Base-by-base conservation (phyloP, 2,888 invertebrate species). In the Trachelus stipa region DNA sequence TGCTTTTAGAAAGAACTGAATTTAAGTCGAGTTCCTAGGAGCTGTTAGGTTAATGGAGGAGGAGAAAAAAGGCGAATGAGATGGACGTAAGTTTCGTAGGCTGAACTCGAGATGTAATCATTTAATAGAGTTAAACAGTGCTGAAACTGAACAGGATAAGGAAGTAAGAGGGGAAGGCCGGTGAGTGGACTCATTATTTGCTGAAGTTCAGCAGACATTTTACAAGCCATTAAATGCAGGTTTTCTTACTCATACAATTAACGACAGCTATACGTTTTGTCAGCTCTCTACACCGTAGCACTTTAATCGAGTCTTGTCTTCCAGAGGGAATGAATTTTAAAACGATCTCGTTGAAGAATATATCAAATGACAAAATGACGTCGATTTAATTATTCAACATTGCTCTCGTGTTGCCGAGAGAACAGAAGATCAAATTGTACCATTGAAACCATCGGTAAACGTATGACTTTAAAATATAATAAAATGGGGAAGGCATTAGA, bases 101-200 rank as follows among this genome's bases (percentile, higher is more conserved):
- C 56, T 76, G 71, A 78, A 31, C 78, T 78, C 68, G 68, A 79
- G 79, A 84, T 84, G 82, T 81, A 81, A 82, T 84, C 80, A 77
- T 84, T 79, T 82, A 79, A 81, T 79, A 76, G 78, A 82, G 80
- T 79, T 78, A 80, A 82, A 81, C 74, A 76, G 56, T 40, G 77
- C 77, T 76, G 79, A 83, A 82, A 74, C 80, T 56, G 76, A 75
- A 75, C 69, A 68, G 76, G 75, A 34, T 30, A 23, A n/a, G 30
- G 9, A 37, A n/a, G 68, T 31, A 1, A 68, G 9, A 23, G 23
- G 9, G 56, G 23, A 2, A 15, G 56, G 9, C 9, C 23, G 56
- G 23, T 56, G 23, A 71, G 30, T 33, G 23, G 31, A 71, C 31
- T 33, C 71, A 23, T 71, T 71, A 71, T 71, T 56, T 56, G 56